Base-by-base conservation (phyloP, 2,888 invertebrate genomes). In the Thymelicus lineola region DNA sequence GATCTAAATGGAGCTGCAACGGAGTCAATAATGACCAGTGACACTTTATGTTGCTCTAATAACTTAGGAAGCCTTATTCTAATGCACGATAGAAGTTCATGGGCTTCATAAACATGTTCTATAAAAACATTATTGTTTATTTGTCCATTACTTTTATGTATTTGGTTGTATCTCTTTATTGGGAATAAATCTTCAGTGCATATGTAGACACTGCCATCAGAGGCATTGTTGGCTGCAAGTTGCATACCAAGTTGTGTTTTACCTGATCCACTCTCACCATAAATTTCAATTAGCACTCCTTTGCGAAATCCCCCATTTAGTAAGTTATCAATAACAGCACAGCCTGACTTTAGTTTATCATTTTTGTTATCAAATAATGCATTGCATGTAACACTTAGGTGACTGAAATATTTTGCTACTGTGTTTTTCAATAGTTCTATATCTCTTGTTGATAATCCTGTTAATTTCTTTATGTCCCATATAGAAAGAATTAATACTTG, bases 201-300 rank as follows among this genome's bases (percentile, higher is more conserved):
- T 76, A 97, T 96, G 79, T 96, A 97, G 15, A 96, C 94, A 64
- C 95, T 95, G 83, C 85, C 76, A 80, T 76, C 57, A 65, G 95
- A 86, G 86, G 97, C 97, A 72, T 95, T 95, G 71, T 94, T 94
- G 20, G 97, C 87, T 46, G 96, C 94, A 38, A 97, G 85, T 86
- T 97, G 97, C 63, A 98, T 88, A 75, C 96, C 96, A 57, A 97
- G 82, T 84, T 98, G 98, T 0, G 97, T 97, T 92, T 98, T 98
- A 7, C 97, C 97, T 77, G 95, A 94, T 15, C 97, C 96, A 89
- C 97, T 97, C 85, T 96, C 95, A n/a, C 97, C 98, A 83, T 95
- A 95, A 76, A 98, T 91, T 93, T 98, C 97, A 69, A 96, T 96
- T 64, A 98, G 94, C 36, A 96, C 96, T 74, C 95, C 94, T 75